Evolutionary conservation across 2,888 invertebrate species (phyloP).

Genomic region (Drosophila prostipennis): DNA sequence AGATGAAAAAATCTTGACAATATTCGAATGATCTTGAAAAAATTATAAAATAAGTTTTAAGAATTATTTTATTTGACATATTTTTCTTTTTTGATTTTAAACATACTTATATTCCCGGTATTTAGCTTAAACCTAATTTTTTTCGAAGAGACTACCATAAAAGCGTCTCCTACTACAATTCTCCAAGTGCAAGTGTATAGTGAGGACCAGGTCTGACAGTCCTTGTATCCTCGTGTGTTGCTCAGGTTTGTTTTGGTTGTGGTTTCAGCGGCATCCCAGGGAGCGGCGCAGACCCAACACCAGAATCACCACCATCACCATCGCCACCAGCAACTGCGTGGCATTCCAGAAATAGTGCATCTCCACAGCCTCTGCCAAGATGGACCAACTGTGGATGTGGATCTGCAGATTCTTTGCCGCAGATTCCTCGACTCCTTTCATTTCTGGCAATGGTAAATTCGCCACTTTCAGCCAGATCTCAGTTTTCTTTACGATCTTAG

Average conservation of each 20-base stretch:
- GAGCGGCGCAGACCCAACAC: conserved; percentile 42
- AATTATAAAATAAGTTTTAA: too few species aligned
- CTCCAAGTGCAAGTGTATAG: conserved; percentile 6
- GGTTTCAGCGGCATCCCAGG: conserved; percentile 48
- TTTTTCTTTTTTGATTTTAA: too few species aligned
- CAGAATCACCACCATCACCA: conserved; percentile 5
- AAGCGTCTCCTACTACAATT: neutral
- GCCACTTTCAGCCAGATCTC: neutral
- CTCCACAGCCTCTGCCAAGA: conserved; percentile 19
- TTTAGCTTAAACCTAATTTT: neutral
- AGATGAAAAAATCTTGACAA: too few species aligned
- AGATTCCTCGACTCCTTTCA: neutral
- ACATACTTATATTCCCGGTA: too few species aligned
- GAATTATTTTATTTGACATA: too few species aligned
- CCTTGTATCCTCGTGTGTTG: conserved; percentile 13
- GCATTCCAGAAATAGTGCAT: conserved; percentile 31
- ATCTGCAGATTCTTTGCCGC: neutral
- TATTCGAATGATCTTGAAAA: too few species aligned
- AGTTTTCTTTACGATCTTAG: too few species aligned
- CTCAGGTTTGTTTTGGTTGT: conserved; percentile 63
- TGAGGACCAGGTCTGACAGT: neutral
- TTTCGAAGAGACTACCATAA: neutral
- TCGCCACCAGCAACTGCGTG: conserved; percentile 21
- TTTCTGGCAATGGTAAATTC: neutral
- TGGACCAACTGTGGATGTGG: neutral